Conservation (phyloP, 30 jellyfish, hydroid and myxozoan species). For the Aurelia coerulea region DNA sequence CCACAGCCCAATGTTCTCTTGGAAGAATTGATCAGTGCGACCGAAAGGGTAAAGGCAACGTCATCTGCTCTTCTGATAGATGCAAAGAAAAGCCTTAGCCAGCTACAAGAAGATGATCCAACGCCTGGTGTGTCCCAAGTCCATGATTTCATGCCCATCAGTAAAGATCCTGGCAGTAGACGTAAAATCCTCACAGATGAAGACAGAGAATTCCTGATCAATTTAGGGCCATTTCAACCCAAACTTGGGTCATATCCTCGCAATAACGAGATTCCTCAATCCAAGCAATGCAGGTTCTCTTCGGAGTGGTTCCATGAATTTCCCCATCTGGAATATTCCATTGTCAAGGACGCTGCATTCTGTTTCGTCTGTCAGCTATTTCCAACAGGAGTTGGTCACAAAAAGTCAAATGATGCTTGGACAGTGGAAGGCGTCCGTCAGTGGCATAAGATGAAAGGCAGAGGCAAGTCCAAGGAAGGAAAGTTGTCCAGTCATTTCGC, state of each 20-base stretch:
- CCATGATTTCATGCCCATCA: constrained; percentile 41
- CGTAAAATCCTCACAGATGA: constrained; percentile 36
- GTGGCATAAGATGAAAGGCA: constrained; percentile 70
- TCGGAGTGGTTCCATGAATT: constrained; percentile 62
- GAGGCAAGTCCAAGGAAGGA: constrained; percentile 59
- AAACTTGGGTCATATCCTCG: constrained; percentile 46
- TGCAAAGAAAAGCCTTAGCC: constrained; percentile 66
- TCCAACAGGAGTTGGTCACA: constrained; percentile 73
- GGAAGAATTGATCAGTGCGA: constrained; percentile 54
- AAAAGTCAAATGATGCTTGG: constrained; percentile 65
- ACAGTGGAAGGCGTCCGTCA: constrained; percentile 68
- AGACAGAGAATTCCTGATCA: constrained; percentile 51
- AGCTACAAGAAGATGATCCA: constrained; percentile 33
- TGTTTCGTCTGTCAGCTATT: constrained; percentile 65
- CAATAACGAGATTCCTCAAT: constrained; percentile 47
- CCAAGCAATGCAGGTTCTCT: constrained; percentile 49
- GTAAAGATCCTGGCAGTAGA: constrained; percentile 50
- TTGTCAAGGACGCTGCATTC: constrained; percentile 60
- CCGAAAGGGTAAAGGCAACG: constrained; percentile 60
- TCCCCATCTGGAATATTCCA: constrained; percentile 72
- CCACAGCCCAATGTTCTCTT: constrained; percentile 58
- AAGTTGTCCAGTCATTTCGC: constrained; percentile 46
- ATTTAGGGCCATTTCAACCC: constrained; percentile 55
- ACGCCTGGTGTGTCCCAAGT: constrained; percentile 37
- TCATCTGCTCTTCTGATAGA: constrained; percentile 52